phyloP scores from a whole-genome alignment of 2,888 invertebrate species.

The Sinodicranocentrus sp. region DNA sequence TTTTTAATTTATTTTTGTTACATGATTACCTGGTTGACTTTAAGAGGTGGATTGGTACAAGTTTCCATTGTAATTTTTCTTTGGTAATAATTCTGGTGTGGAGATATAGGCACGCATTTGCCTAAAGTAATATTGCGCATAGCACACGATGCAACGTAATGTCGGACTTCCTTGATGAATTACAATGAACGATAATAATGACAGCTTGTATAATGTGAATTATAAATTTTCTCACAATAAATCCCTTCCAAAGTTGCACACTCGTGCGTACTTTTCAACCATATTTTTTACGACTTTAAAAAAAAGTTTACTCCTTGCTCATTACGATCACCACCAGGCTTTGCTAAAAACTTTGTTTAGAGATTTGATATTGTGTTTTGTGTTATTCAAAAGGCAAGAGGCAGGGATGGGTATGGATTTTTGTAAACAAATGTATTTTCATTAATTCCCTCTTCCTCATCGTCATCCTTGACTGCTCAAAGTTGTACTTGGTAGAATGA shows the following conservation, averaged over 20 bases:
- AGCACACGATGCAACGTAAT: not conserved
- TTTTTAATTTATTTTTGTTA: constrained; percentile 12
- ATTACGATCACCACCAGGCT: no score
- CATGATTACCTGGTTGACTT: constrained; percentile 21
- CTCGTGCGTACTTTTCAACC: no score
- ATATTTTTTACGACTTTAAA: no score
- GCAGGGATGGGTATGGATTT: not conserved
- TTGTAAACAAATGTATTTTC: constrained; percentile 37
- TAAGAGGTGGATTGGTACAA: no score
- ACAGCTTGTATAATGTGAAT: constrained; percentile 65
- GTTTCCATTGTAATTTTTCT: no score
- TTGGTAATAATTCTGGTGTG: no score
- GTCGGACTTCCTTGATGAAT: constrained; percentile 69
- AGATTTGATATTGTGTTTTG: no score
- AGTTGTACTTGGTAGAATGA: not conserved
- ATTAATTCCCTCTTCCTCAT: constrained; percentile 53
- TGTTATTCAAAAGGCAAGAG: not conserved
- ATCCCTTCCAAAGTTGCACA: no score
- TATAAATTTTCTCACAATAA: constrained; percentile 68
- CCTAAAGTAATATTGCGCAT: no score
- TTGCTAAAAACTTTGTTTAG: no score
- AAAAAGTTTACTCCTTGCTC: no score
- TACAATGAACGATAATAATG: constrained; percentile 66
- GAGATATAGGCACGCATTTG: not conserved
- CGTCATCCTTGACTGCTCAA: not conserved